phyloP scores from a whole-genome alignment of 2,797 vertebrate species.

The Hydrolagus colliei region DNA sequence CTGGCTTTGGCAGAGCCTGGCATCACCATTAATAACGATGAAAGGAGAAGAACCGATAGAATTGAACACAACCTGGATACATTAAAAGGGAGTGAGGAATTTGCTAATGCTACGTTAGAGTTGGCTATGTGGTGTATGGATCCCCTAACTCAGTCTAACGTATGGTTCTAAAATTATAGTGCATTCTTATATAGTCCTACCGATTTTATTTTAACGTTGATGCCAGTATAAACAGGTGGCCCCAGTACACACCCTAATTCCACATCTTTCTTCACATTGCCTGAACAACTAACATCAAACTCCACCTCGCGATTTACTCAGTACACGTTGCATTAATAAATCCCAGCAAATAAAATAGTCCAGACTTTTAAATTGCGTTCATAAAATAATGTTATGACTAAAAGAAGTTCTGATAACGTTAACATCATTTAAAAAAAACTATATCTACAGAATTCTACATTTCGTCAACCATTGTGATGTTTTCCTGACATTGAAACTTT shows the following conservation, averaged over 20 bases:
- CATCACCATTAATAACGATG: too few species aligned
- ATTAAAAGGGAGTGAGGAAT: not conserved
- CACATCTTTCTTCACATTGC: not conserved
- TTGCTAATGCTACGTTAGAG: not conserved
- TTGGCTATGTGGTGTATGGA: not conserved
- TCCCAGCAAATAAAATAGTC: not conserved
- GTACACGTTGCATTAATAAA: not conserved
- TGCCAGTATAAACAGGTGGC: not conserved
- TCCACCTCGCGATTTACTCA: not conserved
- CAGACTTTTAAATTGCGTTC: not conserved
- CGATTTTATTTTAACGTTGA: not conserved
- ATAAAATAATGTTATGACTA: not conserved
- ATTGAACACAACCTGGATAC: not conserved
- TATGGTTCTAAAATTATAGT: not conserved
- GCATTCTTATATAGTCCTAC: not conserved
- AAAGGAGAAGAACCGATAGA: not conserved
- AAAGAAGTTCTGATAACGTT: too few species aligned
- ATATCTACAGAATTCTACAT: too few species aligned
- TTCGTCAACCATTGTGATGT: too few species aligned
- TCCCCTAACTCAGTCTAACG: too few species aligned
- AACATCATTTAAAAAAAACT: too few species aligned
- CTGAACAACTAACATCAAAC: not conserved
- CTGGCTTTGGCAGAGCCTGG: not conserved
- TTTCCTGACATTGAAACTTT: too few species aligned
- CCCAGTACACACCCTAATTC: not conserved